Evolutionary conservation across 2,888 invertebrate genomes (phyloP).

Genomic region (Trichopoda pennipes): DNA sequence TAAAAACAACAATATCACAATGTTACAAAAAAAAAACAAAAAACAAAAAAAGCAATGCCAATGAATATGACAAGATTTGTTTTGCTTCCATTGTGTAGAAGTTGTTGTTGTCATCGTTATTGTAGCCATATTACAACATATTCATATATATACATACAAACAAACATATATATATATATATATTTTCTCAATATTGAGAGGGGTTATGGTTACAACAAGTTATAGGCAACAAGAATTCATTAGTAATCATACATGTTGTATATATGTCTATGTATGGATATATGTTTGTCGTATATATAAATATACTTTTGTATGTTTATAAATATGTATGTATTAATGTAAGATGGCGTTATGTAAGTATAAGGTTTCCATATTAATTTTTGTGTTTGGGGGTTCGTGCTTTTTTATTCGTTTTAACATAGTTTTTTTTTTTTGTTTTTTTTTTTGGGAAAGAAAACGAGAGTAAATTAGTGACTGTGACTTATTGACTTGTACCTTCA

Average conservation of each 20-base stretch:
- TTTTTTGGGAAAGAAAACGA: constrained; percentile 62
- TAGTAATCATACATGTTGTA: constrained; percentile 7
- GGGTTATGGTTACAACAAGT: constrained; percentile 60
- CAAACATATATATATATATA: no score
- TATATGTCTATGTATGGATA: no score
- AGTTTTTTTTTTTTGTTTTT: neutral
- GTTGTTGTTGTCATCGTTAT: neutral
- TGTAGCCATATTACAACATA: neutral
- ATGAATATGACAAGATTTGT: constrained; percentile 57
- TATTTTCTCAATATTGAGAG: constrained; percentile 55
- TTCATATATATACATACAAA: neutral
- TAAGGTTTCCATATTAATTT: constrained; percentile 47
- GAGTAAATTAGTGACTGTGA: constrained; percentile 50
- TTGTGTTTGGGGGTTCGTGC: constrained; percentile 5
- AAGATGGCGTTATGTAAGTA: neutral
- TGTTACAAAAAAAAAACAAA: constrained; percentile 16
- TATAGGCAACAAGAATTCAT: constrained; percentile 7
- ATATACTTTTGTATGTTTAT: neutral
- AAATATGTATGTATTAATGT: neutral
- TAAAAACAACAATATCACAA: constrained; percentile 25
- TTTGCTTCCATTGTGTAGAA: neutral
- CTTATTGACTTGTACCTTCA: constrained; percentile 20
- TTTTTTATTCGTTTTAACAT: neutral
- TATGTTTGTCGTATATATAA: no score
- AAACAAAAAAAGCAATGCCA: constrained; percentile 67